Evolutionary conservation across 2,797 vertebrate genomes (phyloP), one percentile per base, ranked within the genome.

Genomic region (Falco berigora): DNA sequence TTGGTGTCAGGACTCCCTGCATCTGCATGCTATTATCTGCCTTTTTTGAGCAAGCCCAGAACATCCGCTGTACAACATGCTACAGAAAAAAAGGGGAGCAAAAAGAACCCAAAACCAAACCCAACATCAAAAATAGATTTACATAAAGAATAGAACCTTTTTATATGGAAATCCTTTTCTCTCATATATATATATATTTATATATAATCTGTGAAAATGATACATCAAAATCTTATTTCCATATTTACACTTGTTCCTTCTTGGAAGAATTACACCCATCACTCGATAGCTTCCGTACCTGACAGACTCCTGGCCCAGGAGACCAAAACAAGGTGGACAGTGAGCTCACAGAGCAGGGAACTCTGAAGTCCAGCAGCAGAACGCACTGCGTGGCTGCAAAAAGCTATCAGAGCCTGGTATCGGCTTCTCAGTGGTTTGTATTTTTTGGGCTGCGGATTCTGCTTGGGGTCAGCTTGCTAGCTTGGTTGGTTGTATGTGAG

Each of bases 41-140:
- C 95, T 93, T 97, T 97, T 97, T 97, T 86, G 97, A 98, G 98
- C 97, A 98, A 98, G 98, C 97, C 97, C 98, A 98, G 98, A 98
- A 98, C 97, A 98, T 97, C 98, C 25, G 95, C 94, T 98, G 97
- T 98, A 98, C 96, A 98, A 98, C 97, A 98, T 98, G 98, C 98
- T 98, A 97, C 81, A 97, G 98, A 98, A 96, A 96, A 95, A 97
- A 91, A 28, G 61, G 89, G 79, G 62, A 77, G 62, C 25, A 86
- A 95, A 91, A 91, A 86, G 81, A 97, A 81, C 32, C 56, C 64
- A 66, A 90, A 94, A 90, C 74, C 49, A 81, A 92, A 83, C 61
- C 75, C 80, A 92, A 97, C 92, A 97, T 95, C 96, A 96, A 92
- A 96, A 96, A 97, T 95, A 97, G 93, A 96, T 97, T 95, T 95